Conservation (phyloP, 2,888 invertebrate genomes). For the Adelphocoris suturalis region DNA sequence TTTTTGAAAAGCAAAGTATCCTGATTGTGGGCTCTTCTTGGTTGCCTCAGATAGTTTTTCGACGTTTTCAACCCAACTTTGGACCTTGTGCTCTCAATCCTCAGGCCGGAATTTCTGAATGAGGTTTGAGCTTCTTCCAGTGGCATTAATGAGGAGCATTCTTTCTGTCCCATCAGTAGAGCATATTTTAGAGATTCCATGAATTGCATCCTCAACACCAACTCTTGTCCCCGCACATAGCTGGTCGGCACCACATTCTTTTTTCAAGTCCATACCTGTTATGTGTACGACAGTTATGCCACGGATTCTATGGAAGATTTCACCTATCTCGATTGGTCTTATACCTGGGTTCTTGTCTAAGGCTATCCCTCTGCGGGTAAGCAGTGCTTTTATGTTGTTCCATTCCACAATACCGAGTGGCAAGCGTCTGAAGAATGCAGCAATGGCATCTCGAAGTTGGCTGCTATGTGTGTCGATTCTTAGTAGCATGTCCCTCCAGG, state of each 20-base stretch:
- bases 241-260: neutral
- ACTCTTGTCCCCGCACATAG: neutral
- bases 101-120: too few relatives aligned
- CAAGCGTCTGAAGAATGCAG: neutral
- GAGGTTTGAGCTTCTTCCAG: neutral
- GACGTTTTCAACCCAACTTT: too few relatives aligned
- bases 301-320: conserved; percentile 11
- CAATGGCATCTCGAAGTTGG: neutral
- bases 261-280: neutral
- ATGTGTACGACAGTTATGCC: conserved; percentile 28
- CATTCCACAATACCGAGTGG: neutral
- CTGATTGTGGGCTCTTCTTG: too few relatives aligned
- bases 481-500: neutral
- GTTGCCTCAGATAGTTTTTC: too few relatives aligned
- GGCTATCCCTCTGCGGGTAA: neutral
- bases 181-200: conserved; percentile 14
- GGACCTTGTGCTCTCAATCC: too few relatives aligned
- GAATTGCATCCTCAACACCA: conserved; percentile 15
- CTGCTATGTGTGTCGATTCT: neutral
- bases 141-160: too few relatives aligned
- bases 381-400: neutral
- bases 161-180: too few relatives aligned
- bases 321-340: conserved; percentile 1
- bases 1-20: too few relatives aligned
- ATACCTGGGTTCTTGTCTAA: neutral